phyloP scores from a whole-genome alignment of 1,140 invertebrate species.

The Wasmannia auropunctata region DNA sequence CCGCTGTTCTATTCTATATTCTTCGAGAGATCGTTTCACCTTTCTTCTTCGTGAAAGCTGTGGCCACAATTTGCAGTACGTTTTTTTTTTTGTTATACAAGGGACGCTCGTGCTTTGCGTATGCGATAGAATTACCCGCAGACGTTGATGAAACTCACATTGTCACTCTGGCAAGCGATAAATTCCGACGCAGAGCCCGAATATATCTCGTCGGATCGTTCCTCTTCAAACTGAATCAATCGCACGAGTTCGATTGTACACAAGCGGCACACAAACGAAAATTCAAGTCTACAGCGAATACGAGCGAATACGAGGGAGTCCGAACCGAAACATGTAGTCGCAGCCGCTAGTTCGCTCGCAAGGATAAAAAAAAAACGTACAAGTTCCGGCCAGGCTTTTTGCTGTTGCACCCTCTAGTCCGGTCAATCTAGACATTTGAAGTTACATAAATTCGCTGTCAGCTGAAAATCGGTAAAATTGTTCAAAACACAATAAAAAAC shows the following conservation, averaged over 20 bases:
- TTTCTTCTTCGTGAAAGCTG: conserved; percentile 13
- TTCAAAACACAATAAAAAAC: too few relatives aligned
- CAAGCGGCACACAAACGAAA: conserved; percentile 13
- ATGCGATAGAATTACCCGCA: conserved; percentile 27
- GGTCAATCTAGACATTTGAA: too few relatives aligned
- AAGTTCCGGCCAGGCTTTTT: conserved; percentile 59
- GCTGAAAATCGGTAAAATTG: too few relatives aligned
- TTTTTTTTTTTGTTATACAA: background rate
- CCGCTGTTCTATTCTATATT: background rate
- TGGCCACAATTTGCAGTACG: conserved; percentile 21
- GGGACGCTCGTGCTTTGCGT: background rate
- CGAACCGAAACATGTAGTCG: background rate
- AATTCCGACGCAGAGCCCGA: conserved; percentile 4
- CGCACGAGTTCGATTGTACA: conserved; percentile 51
- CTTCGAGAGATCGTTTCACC: background rate
- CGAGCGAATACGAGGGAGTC: conserved; percentile 6
- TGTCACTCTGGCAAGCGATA: conserved; percentile 42
- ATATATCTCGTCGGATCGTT: conserved; percentile 19
- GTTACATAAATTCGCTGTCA: too few relatives aligned
- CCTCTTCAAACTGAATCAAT: conserved; percentile 33
- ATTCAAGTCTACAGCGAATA: background rate
- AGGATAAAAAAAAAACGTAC: conserved; percentile 30
- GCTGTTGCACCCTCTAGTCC: conserved; percentile 53
- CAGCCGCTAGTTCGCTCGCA: conserved; percentile 21
- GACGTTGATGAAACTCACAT: conserved; percentile 70